Base-by-base conservation (phyloP, 2,888 invertebrate genomes). In the Brachypalpus laphriformis region DNA sequence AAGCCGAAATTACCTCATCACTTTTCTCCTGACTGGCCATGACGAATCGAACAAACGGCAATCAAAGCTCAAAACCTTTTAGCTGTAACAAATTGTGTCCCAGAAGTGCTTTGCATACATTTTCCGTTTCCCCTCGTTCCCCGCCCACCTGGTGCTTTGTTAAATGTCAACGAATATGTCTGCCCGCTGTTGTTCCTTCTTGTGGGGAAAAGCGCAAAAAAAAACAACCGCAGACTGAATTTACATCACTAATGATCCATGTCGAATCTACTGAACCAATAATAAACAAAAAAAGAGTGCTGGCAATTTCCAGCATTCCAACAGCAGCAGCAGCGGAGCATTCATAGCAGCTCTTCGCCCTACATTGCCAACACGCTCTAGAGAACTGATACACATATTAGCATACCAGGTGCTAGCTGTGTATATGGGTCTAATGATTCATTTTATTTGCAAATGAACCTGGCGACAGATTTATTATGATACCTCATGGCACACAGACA, bases 191-290 rank as follows among this genome's bases (percentile, higher is more conserved):
- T 71, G 54, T 37, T 37, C 22, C 51, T 65, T 45, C 76, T 71
- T 25, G 51, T 47, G 18, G 28, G 45, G 51, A 71, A 82, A 74
- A 78, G 31, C 68, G 68, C 68, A 63, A 57, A 75, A 66, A 65
- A 47, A 42, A 57, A n/a, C 18, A 11, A 59, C 34, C 20, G 11
- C 66, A 47, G 68, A 83, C 72, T 83, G 70, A 80, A 80, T 83
- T 83, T 83, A 80, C 83, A 83, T 83, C 74, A 57, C 83, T 83
- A 83, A 83, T 83, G 83, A 83, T 70, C 74, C 83, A 80, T 83
- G 83, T 83, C 83, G 80, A 80, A 83, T 83, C 80, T 80, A 70
- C 25, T 80, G 80, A 75, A 80, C 80, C 83, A 78, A 75, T 70
- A 74, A 78, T 78, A 56, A 71, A 65, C 25, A 25, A 25, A 71